phyloP scores from a whole-genome alignment of 2,888 invertebrate species.

The Cecidostiba fungosa region DNA sequence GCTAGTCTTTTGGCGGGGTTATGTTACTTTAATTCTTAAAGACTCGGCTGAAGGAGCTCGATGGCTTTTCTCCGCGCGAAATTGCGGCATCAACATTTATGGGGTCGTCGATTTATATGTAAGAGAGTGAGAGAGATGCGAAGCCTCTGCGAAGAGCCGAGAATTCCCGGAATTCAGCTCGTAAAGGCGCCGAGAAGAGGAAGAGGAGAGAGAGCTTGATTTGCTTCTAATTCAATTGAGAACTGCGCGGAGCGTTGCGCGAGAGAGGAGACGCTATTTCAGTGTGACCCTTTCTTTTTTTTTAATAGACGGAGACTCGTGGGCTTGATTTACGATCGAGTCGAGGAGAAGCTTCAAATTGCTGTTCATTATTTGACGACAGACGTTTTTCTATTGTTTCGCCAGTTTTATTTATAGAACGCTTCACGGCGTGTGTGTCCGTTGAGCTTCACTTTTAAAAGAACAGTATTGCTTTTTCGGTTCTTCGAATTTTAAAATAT shows the following conservation, averaged over 20 bases:
- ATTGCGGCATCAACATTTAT: slow-evolving; percentile 58
- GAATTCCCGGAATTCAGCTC: slow-evolving; percentile 50
- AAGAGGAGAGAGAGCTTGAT: slow-evolving; percentile 37
- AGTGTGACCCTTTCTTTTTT: slow-evolving; percentile 11
- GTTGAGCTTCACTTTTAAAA: no score
- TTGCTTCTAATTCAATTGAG: slow-evolving; percentile 46
- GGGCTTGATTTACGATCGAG: background rate
- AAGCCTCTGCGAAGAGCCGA: background rate
- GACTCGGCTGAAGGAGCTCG: slow-evolving; percentile 19
- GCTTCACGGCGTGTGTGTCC: no score
- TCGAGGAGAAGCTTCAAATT: background rate
- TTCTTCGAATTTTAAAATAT: no score
- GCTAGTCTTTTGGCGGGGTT: slow-evolving; percentile 22
- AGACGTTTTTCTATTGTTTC: background rate
- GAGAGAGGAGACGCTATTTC: background rate
- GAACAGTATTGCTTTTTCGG: no score
- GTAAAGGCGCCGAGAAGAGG: slow-evolving; percentile 29
- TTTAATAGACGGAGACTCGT: background rate
- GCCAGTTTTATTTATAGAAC: no score
- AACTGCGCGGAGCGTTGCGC: background rate
- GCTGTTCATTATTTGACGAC: background rate
- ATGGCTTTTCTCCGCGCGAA: slow-evolving; percentile 39
- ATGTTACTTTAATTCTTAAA: slow-evolving; percentile 55
- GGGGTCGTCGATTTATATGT: slow-evolving; percentile 54
- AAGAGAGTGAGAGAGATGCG: slow-evolving; percentile 27